phyloP scores from a whole-genome alignment of 35 echinoderm and acorn worm genomes.

The Ptychodera flava region DNA sequence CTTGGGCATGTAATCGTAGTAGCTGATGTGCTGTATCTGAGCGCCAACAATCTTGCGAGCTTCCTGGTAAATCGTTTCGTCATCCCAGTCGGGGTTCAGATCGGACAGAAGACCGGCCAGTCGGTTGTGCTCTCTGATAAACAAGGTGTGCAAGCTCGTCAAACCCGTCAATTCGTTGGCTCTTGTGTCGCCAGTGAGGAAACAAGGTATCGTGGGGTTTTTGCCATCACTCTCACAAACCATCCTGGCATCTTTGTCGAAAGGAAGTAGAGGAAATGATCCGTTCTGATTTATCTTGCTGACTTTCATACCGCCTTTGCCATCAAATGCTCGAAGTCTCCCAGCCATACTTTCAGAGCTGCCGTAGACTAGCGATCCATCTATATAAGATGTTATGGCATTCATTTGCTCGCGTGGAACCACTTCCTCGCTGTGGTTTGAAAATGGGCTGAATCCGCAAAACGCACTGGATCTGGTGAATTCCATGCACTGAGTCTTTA shows the following conservation, averaged over 20 bases:
- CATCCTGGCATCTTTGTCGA: conserved; percentile 39
- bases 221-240: conserved; percentile 37
- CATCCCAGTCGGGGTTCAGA: conserved; percentile 63
- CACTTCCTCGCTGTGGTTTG: neutral
- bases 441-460: neutral
- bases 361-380: conserved; percentile 43
- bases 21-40: conserved; percentile 67
- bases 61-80: conserved; percentile 66
- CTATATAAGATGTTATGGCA: conserved; percentile 27
- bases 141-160: conserved; percentile 61
- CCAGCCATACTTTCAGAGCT: neutral
- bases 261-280: conserved; percentile 46
- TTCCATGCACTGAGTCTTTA: conserved; percentile 11
- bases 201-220: conserved; percentile 27
- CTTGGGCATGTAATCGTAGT: conserved; percentile 64
- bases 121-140: conserved; percentile 74
- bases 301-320: conserved; percentile 38
- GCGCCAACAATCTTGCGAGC: conserved; percentile 53
- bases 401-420: conserved; percentile 16
- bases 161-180: conserved; percentile 72
- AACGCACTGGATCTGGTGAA: conserved; percentile 18
- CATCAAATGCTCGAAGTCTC: conserved; percentile 29
- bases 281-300: conserved; percentile 18
- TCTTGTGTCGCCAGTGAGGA: conserved; percentile 57
- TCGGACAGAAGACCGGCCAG: conserved; percentile 29